phyloP scores from a whole-genome alignment of 2,797 vertebrate genomes.

The Lerista edwardsae region DNA sequence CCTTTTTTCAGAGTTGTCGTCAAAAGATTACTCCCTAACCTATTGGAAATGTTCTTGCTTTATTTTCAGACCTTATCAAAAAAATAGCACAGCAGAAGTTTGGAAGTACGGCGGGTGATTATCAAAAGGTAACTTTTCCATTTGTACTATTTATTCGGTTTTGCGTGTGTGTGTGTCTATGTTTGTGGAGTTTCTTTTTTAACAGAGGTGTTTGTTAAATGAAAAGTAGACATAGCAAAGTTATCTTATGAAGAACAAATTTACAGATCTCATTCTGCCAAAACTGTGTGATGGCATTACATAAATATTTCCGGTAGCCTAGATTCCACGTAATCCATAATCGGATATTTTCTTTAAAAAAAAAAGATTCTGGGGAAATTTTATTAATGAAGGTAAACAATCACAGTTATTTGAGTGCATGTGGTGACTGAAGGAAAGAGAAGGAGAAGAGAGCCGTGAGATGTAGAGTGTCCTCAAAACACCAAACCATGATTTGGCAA shows the following conservation, averaged over 20 bases:
- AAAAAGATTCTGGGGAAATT: background rate
- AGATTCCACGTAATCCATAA: background rate
- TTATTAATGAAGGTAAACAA: background rate
- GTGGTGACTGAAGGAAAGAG: too few relatives aligned
- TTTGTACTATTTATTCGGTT: slow-evolving; percentile 18
- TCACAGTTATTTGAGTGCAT: background rate
- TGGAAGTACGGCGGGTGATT: slow-evolving; percentile 69
- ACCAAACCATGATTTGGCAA: too few relatives aligned
- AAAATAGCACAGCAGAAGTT: slow-evolving; percentile 74
- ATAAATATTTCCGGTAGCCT: slow-evolving; percentile 6
- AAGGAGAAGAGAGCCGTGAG: too few relatives aligned
- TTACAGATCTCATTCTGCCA: background rate
- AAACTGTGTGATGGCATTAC: background rate
- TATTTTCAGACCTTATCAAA: slow-evolving; percentile 77
- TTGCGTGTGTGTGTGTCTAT: background rate
- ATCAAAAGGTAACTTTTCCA: slow-evolving; percentile 79
- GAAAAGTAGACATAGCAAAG: background rate
- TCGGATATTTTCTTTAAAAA: background rate
- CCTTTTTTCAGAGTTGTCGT: background rate
- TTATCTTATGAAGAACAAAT: background rate
- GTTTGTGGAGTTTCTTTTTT: slow-evolving; percentile 27
- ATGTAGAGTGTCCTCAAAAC: too few relatives aligned
- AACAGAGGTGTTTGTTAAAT: background rate
- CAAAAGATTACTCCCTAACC: slow-evolving; percentile 47
- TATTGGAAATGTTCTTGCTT: slow-evolving; percentile 67